Evolutionary conservation across 2,888 invertebrate species (phyloP).

Genomic region (Noctua fimbriata): DNA sequence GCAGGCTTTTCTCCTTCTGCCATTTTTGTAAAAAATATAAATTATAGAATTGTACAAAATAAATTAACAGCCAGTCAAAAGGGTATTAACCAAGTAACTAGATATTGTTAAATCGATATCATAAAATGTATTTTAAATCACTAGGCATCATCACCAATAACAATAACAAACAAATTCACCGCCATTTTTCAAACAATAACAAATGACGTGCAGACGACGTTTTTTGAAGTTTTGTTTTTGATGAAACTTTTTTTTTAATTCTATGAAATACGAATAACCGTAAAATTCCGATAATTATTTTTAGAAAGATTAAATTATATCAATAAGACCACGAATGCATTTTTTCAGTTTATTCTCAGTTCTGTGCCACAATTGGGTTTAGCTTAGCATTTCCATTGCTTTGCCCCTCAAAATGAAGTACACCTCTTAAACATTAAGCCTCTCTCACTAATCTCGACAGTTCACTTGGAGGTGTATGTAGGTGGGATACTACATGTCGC

Average conservation of each 20-base stretch:
- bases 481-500: too few relatives aligned
- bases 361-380: neutral
- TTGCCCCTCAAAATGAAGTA: neutral
- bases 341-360: neutral
- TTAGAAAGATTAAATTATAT: too few relatives aligned
- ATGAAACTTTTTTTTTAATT: neutral
- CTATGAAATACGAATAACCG: conserved; percentile 12
- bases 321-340: too few relatives aligned
- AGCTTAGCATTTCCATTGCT: neutral
- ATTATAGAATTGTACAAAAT: conserved; percentile 42
- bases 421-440: neutral
- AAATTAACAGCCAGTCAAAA: conserved; percentile 47
- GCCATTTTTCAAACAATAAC: conserved; percentile 74
- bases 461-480: neutral
- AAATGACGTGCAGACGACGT: conserved; percentile 60
- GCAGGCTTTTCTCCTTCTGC: conserved; percentile 76
- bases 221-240: neutral
- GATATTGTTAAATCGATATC: conserved; percentile 69
- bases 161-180: conserved; percentile 67
- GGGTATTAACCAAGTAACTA: conserved; percentile 27
- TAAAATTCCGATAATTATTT: conserved; percentile 10
- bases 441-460: neutral
- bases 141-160: conserved; percentile 53
- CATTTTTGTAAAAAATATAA: conserved; percentile 69
- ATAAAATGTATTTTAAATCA: conserved; percentile 46